phyloP scores from a whole-genome alignment of 2,113 vertebrate species.

The Ciconia boyciana region DNA sequence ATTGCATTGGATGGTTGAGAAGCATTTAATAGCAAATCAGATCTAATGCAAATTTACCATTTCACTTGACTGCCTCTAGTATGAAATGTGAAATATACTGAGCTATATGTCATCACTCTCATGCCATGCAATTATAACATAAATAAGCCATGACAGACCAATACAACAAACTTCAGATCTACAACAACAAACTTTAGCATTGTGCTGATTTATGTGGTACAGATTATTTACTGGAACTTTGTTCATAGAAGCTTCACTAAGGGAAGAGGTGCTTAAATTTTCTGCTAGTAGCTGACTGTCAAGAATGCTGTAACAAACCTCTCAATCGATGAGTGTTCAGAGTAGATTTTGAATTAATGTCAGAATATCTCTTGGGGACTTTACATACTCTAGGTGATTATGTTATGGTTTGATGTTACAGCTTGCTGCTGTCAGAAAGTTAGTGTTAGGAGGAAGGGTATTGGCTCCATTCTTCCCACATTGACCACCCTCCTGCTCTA shows the following conservation, averaged over 20 bases:
- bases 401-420: neutral
- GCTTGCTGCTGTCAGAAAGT: neutral
- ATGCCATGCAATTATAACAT: neutral
- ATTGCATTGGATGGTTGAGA: neutral
- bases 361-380: neutral
- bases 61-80: neutral
- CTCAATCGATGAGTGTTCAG: rapidly evolving
- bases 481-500: neutral
- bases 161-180: neutral
- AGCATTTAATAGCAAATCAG: neutral
- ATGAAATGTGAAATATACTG: neutral
- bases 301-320: neutral
- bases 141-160: neutral
- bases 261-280: neutral
- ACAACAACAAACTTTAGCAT: neutral
- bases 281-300: neutral
- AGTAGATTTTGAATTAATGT: neutral
- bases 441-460: neutral
- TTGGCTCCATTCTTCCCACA: neutral
- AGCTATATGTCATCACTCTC: neutral
- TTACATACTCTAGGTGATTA: neutral
- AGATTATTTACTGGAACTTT: neutral
- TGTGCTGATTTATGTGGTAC: rapidly evolving
- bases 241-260: neutral
- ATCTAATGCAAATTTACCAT: neutral